Percentiles rank a stretch among this genome's conserved stretches.
Conservation (phyloP, 2,797 vertebrate genomes). For the Ctenopoma multispine region DNA sequence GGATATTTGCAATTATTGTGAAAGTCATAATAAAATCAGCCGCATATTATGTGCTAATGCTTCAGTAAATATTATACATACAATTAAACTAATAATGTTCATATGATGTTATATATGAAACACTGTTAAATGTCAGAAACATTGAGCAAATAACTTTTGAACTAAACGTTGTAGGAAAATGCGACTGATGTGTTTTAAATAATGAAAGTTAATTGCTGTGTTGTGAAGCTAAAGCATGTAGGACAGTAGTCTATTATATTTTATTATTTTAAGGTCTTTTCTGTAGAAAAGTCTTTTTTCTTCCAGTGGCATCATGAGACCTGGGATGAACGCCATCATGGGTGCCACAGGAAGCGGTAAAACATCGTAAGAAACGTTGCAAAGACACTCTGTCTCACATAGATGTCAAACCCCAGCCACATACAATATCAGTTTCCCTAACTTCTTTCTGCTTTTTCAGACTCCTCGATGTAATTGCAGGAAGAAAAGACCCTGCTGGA, state of each 20-base stretch:
- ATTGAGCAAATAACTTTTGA: neutral
- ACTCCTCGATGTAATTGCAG: conserved; percentile 84
- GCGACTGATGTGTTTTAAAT: neutral
- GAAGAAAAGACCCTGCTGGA: conserved; percentile 84
- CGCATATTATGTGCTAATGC: neutral
- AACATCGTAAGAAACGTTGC: conserved; percentile 83
- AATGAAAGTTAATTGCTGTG: neutral
- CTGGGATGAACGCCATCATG: conserved; percentile 87
- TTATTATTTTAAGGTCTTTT: neutral
- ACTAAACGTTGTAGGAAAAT: neutral
- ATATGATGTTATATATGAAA: neutral
- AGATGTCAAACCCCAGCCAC: neutral
- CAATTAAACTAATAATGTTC: neutral
- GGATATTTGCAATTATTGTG: neutral
- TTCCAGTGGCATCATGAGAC: conserved; percentile 86
- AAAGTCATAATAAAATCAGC: neutral
- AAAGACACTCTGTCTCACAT: conserved; percentile 1
- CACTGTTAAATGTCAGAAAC: neutral
- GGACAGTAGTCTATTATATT: neutral
- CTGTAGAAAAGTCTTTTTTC: neutral
- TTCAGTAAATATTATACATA: neutral
- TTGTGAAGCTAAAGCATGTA: neutral
- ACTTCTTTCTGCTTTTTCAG: conserved; percentile 52
- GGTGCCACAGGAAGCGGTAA: conserved; percentile 88
- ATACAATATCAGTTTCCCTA: neutral